Base-by-base conservation (phyloP, 2,113 vertebrate species). In the Nyctereutes procyonoides region DNA sequence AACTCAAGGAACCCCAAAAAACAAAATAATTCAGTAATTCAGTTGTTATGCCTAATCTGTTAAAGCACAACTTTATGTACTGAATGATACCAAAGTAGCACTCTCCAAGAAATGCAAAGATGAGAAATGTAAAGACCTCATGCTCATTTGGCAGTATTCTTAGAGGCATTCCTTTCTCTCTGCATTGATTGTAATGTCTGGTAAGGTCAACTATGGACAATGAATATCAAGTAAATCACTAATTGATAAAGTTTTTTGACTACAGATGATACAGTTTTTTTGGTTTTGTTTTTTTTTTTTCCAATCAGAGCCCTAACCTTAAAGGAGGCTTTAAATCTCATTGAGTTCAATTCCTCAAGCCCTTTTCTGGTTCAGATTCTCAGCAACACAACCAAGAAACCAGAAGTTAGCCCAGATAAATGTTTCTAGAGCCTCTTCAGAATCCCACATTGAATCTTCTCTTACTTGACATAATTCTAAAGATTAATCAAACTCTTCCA, bases 351-450 rank as follows among this genome's bases (percentile, higher is more conserved):
- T 38, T 87, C 88, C 43, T 89, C 67, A 93, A 62, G 82, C 58
- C 14, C 19, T 58, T 55, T 55, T 77, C 14, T 69, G 80, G 56
- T 69, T 93, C 62, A 87, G 16, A 74, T 83, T 96, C 53, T 93
- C 51, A 87, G 8, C 63, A 88, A 28, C 13, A 51, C 63, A 81
- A 94, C 24, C 32, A 60, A 71, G 55, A 93, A 87, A 58, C n/a
- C 43, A 88, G 67, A 97, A 87, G 93, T 69, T 92, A 73, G 26
- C 14, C 67, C 38, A 67, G 74, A 55, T 77, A 89, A 86, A 30
- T 56, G 48, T 90, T 81, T 80, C 48, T 48, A 30, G 43, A 76
- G 9, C 11, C 65, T 69, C 69, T 67, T 79, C 28, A 94, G 77
- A 97, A 32, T 93, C 55, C 62, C 73, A 8, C 16, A 19, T 2